Conservation (phyloP, 2,113 vertebrate species). For the Hippocampus zosterae region DNA sequence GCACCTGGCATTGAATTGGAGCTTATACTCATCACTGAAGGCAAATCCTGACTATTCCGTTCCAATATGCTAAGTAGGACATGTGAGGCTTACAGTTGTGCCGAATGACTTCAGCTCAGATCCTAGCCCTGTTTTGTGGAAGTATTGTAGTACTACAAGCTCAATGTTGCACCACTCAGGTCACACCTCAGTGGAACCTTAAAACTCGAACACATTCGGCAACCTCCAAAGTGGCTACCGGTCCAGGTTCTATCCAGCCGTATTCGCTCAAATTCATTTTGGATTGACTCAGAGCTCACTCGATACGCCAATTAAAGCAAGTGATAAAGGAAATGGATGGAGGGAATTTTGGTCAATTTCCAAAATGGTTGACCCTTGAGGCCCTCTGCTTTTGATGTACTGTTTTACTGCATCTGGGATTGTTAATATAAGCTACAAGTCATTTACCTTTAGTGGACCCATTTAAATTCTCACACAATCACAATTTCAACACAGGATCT, state of each 20-base stretch:
- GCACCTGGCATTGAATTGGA: slow-evolving; percentile 32
- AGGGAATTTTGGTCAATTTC: not conserved
- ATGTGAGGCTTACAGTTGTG: slow-evolving; percentile 3
- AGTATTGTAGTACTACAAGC: not conserved
- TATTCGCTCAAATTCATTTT: not conserved
- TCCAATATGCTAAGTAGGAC: slow-evolving; percentile 22
- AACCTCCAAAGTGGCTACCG: not conserved
- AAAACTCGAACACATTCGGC: not conserved
- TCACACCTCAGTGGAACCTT: not conserved
- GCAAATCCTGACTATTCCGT: slow-evolving; percentile 26
- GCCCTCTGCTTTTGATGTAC: not conserved
- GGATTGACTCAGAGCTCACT: not conserved
- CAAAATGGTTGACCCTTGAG: not conserved
- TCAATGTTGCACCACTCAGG: not conserved
- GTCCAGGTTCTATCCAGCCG: too few relatives aligned
- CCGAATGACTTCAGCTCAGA: slow-evolving; percentile 20
- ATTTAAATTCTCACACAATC: not conserved
- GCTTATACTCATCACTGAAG: slow-evolving; percentile 24
- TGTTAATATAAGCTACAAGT: not conserved
- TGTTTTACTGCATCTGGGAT: not conserved
- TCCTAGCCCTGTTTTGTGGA: slow-evolving; percentile 15
- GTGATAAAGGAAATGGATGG: not conserved
- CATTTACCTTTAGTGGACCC: not conserved
- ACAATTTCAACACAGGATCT: not conserved
- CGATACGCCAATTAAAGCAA: not conserved